Evolutionary conservation across 2,888 invertebrate genomes (phyloP).

Genomic region (Platerodrilus igneus): DNA sequence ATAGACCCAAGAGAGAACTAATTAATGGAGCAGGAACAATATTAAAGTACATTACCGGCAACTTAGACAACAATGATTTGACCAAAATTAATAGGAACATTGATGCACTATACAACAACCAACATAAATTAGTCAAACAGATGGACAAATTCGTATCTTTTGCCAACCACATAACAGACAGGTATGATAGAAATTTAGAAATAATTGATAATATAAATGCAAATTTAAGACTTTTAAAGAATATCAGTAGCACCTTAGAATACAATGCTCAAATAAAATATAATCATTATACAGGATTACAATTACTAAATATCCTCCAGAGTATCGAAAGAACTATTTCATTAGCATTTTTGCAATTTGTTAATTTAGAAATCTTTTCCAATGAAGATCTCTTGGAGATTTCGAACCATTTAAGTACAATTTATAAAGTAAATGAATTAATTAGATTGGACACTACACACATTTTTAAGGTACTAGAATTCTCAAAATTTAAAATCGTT

Average conservation of each 20-base stretch:
- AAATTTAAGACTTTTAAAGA: conserved; percentile 4
- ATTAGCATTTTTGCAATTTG: conserved; percentile 8
- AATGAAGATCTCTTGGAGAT: conserved; percentile 9
- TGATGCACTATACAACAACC: conserved; percentile 13
- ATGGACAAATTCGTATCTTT: conserved; percentile 17
- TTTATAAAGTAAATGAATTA: conserved; percentile 10
- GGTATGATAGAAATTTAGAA: conserved; percentile 13
- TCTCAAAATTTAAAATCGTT: conserved; percentile 10
- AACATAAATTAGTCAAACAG: conserved; percentile 16
- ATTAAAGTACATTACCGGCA: conserved; percentile 19
- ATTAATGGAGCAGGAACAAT: too few relatives aligned
- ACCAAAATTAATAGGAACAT: conserved; percentile 14
- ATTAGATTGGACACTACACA: conserved; percentile 7
- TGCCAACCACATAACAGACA: conserved; percentile 17
- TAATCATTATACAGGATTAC: conserved; percentile 11
- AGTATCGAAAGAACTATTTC: conserved; percentile 12
- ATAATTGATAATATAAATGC: conserved; percentile 10
- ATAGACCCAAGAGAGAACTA: too few relatives aligned
- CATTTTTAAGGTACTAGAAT: conserved; percentile 13
- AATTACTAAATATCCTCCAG: conserved; percentile 10
- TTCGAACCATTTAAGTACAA: conserved; percentile 6
- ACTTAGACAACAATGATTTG: conserved; percentile 18
- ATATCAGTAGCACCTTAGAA: conserved; percentile 11
- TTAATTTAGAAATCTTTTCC: conserved; percentile 11
- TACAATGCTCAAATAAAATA: conserved; percentile 9